Evolutionary conservation across 1,140 invertebrate species (phyloP), one percentile per base, ranked within the genome.

Genomic region (Trypoxylus dichotomus): DNA sequence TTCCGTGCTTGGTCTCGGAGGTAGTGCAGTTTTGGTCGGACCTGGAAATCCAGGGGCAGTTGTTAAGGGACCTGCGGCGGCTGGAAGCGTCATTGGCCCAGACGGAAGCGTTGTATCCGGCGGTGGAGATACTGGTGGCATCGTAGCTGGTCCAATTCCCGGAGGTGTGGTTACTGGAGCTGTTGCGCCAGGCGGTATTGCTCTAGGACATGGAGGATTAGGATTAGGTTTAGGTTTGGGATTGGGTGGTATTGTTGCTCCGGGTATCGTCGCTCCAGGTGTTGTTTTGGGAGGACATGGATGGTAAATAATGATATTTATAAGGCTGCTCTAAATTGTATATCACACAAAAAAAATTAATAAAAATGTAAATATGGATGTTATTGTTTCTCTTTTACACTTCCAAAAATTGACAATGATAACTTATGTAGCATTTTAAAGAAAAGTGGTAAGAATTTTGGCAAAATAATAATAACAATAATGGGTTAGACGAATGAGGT

Each of bases 111-210:
- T 76, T 3, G 80, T 81, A 43, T 60, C 77, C 19, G 80, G 76
- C 19, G 75, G 19, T 76, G 81, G 76, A 24, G 75, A 79, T 77
- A 78, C 80, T 47, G 83, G 81, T 76, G 77, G 73, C 21, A 25
- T 80, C 41, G 68, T 76, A 15, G 78, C 78, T 24, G 75, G 76
- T 32, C 74, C 77, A 41, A 75, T 78, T 77, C 58, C 82, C 7
- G 84, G 83, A 76, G 84, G 83, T 63, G 83, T 82, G 58, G 82
- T 84, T 19, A 80, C 76, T 58, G 80, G 80, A 24, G 81, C 82
- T 71, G 80, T 83, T 10, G 76, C 83, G 3, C 83, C 82, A 15
- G 82, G 83, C 73, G 74, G 41, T 19, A 75, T 75, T 15, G 74
- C 41, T 8, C 24, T 75, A 24, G 72, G 72, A 74, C 72, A 32